phyloP scores from a whole-genome alignment of 2,888 invertebrate species.

The Stenichneumon culpator region DNA sequence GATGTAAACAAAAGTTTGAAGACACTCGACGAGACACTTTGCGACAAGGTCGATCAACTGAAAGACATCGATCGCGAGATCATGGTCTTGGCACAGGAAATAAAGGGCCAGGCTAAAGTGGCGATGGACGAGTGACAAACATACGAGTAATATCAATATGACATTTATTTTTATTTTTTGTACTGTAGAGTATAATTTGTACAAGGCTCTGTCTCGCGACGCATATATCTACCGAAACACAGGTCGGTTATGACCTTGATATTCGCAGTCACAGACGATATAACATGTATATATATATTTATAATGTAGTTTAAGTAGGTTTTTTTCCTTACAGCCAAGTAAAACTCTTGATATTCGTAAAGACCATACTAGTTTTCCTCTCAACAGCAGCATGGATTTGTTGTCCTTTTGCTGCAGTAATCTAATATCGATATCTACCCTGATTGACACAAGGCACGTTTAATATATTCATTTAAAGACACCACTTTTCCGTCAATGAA shows the following conservation, averaged over 20 bases:
- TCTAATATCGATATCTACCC: slow-evolving; percentile 17
- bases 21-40: slow-evolving; percentile 77
- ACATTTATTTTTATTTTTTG: slow-evolving; percentile 51
- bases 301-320: slow-evolving; percentile 22
- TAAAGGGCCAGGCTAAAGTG: slow-evolving; percentile 83
- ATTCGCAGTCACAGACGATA: slow-evolving; percentile 22
- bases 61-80: slow-evolving; percentile 79
- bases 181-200: slow-evolving; percentile 53
- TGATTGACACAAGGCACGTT: slow-evolving; percentile 41
- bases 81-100: slow-evolving; percentile 82
- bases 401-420: neutral
- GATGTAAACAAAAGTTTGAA: slow-evolving; percentile 81
- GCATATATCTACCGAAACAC: slow-evolving; percentile 39
- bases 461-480: slow-evolving; percentile 11
- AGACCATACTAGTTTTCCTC: neutral
- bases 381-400: neutral
- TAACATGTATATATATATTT: slow-evolving; percentile 36
- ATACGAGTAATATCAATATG: slow-evolving; percentile 16
- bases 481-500: slow-evolving; percentile 12
- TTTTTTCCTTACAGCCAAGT: slow-evolving; percentile 21
- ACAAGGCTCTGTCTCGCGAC: slow-evolving; percentile 36
- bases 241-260: slow-evolving; percentile 18
- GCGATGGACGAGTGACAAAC: slow-evolving; percentile 77
- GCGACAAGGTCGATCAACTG: slow-evolving; percentile 77
- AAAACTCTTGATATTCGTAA: slow-evolving; percentile 1